These are phyloP conservation scores for Chrysolophus pictus DNA, from an alignment of 2,797 vertebrate genomes.

Conservation along the genomic window DNA sequence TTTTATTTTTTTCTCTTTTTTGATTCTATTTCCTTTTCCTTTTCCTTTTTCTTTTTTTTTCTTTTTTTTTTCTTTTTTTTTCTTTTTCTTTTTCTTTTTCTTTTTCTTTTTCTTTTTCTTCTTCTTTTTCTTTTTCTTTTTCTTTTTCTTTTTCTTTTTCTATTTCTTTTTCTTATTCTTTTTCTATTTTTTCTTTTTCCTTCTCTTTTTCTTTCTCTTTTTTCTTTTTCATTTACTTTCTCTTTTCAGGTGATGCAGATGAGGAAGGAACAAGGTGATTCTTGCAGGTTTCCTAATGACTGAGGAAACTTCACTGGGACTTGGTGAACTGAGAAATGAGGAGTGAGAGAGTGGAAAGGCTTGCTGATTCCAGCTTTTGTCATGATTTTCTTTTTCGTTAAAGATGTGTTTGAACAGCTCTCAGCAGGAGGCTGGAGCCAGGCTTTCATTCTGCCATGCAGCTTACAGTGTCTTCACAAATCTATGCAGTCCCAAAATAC, in stretches of 20 bases:
- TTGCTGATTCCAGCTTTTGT: not conserved
- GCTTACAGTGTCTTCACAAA: not conserved
- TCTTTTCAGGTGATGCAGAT: not conserved
- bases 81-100: too few species aligned
- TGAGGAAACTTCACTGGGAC: not conserved
- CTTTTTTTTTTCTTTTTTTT: too few species aligned
- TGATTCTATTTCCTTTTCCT: too few species aligned
- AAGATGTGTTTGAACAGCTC: not conserved
- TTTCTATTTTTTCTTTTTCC: too few species aligned
- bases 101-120: not conserved
- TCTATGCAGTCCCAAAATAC: slow-evolving; percentile 4
- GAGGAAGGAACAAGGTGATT: not conserved
- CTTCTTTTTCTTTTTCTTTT: too few species aligned
- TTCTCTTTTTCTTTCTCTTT: not conserved
- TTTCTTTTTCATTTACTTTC: not conserved
- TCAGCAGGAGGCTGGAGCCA: not conserved
- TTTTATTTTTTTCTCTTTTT: not conserved
- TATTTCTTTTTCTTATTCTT: too few species aligned
- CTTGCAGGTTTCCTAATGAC: slow-evolving; percentile 1
- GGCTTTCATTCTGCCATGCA: not conserved
- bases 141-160: too few species aligned
- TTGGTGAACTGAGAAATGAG: not conserved
- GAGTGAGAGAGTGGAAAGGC: not conserved
- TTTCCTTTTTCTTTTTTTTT: too few species aligned
- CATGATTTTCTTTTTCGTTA: not conserved